Conservation (phyloP, 2,797 vertebrate species). For the Enteromius trimaculatus region DNA sequence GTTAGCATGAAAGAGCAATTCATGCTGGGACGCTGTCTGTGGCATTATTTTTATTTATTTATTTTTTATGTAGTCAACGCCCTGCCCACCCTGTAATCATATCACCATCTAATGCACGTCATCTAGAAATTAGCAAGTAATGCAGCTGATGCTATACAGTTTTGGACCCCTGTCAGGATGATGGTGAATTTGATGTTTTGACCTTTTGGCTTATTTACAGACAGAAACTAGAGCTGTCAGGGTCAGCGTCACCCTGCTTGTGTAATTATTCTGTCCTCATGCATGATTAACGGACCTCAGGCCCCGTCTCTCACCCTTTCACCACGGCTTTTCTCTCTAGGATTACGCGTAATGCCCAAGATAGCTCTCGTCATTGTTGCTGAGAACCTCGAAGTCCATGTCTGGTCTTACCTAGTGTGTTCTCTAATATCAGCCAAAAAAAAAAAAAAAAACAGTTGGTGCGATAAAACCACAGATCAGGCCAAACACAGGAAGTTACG, state of each 20-base stretch:
- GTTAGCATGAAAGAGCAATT: slow-evolving; percentile 1
- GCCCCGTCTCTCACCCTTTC: slow-evolving; percentile 21
- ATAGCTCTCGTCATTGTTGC: background rate
- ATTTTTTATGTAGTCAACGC: background rate
- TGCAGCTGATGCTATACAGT: background rate
- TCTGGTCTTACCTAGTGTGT: background rate
- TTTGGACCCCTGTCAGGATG: slow-evolving; percentile 15
- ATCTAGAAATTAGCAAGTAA: slow-evolving; percentile 7
- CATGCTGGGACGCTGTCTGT: background rate
- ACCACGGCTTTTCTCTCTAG: background rate
- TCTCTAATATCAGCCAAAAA: background rate
- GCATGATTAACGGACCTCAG: slow-evolving; percentile 67
- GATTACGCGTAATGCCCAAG: background rate
- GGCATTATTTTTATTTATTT: background rate
- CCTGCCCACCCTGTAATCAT: background rate
- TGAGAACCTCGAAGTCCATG: slow-evolving; percentile 6
- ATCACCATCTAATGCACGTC: background rate
- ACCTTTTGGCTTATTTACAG: slow-evolving; percentile 70
- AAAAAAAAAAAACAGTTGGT: slow-evolving; percentile 5
- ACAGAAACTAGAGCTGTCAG: slow-evolving; percentile 68
- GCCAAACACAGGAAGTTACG: slow-evolving; percentile 30
- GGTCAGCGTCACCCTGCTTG: slow-evolving; percentile 55
- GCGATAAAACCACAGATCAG: slow-evolving; percentile 41
- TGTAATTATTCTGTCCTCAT: slow-evolving; percentile 72
- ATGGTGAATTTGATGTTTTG: slow-evolving; percentile 50